Evolutionary conservation across 2,797 vertebrate species (phyloP).

Genomic region (Eurystomus glaucurus): DNA sequence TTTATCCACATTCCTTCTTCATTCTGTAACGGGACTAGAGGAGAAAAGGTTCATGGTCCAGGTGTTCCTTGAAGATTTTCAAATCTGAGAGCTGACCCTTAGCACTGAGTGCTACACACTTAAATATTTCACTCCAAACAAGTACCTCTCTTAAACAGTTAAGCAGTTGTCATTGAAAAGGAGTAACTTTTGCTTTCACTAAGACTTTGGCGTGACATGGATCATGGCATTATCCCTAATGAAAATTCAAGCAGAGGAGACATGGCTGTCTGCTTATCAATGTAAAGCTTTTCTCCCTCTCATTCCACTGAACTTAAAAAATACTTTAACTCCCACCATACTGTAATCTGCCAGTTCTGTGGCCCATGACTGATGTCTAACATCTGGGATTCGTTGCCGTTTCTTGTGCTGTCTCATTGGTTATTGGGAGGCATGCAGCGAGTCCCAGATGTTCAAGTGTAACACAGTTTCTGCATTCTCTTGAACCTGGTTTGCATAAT

Average conservation of each 20-base stretch:
- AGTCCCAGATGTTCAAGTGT: slow-evolving; percentile 47
- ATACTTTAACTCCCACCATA: background rate
- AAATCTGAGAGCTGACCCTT: background rate
- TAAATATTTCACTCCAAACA: background rate
- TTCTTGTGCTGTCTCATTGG: slow-evolving; percentile 21
- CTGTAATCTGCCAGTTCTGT: background rate
- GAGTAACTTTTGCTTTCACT: background rate
- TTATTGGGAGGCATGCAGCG: background rate
- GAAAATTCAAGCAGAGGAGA: background rate
- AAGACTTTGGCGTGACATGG: background rate
- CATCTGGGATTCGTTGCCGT: slow-evolving; percentile 25
- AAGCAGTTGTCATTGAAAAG: background rate
- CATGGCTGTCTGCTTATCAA: background rate
- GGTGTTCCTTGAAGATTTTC: background rate
- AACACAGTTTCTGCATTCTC: background rate
- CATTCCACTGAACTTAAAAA: background rate
- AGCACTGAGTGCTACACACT: background rate
- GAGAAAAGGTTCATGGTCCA: background rate
- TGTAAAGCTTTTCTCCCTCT: slow-evolving; percentile 21
- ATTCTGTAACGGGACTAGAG: background rate
- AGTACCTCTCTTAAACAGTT: background rate
- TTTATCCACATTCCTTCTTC: background rate
- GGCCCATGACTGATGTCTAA: slow-evolving; percentile 3
- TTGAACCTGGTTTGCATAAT: background rate
- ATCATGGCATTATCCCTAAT: background rate